phyloP scores from a whole-genome alignment of 2,888 invertebrate genomes.

The Catocala fraxini region DNA sequence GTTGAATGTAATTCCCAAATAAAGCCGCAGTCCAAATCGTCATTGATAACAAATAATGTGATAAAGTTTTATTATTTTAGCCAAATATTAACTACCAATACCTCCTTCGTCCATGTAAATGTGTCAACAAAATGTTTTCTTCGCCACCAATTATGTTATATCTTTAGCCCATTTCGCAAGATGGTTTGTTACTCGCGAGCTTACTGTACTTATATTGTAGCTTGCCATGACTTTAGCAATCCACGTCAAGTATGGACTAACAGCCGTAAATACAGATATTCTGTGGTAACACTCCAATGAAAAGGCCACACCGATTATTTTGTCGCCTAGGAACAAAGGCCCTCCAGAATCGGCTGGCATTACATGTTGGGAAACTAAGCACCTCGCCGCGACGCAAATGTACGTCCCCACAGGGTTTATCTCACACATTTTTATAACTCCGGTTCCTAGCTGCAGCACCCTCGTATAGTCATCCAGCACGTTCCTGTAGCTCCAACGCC shows the following conservation, averaged over 20 bases:
- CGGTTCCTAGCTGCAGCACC: constrained; percentile 17
- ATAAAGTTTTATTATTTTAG: too few species aligned
- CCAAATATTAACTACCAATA: too few species aligned
- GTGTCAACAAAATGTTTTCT: too few species aligned
- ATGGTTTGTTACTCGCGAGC: too few species aligned
- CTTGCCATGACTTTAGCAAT: constrained; percentile 13
- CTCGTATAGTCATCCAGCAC: constrained; percentile 8
- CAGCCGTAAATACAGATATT: constrained; percentile 16
- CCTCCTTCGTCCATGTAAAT: too few species aligned
- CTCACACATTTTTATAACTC: constrained; percentile 13
- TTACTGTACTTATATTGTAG: not conserved
- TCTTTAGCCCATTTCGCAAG: too few species aligned
- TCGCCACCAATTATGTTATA: too few species aligned
- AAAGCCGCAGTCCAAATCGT: too few species aligned
- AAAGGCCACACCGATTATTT: constrained; percentile 17
- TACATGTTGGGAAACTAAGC: constrained; percentile 1
- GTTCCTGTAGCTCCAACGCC: not conserved
- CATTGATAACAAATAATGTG: too few species aligned
- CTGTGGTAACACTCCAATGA: not conserved
- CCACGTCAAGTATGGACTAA: constrained; percentile 21
- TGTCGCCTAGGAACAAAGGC: constrained; percentile 15
- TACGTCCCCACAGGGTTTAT: constrained; percentile 6
- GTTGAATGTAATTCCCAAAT: too few species aligned
- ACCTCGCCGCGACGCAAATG: constrained; percentile 18
- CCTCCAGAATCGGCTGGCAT: constrained; percentile 22